Percentiles rank a stretch among this genome's conserved stretches.
These are phyloP conservation scores for Cyclina sinensis DNA, from an alignment of 1,140 invertebrate genomes.

Conservation along the genomic window DNA sequence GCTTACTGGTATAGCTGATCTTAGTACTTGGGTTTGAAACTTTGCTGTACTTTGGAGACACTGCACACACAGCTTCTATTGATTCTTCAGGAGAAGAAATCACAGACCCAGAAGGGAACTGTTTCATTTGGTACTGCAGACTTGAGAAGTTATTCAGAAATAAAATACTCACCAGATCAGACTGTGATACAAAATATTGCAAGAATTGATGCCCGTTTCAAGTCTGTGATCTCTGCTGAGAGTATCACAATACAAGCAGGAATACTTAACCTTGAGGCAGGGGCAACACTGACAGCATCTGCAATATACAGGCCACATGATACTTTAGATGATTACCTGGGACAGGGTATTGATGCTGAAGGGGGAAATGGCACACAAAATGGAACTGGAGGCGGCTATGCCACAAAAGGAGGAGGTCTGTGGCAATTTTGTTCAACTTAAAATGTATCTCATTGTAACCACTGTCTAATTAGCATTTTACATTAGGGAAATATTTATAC, in stretches of 20 bases:
- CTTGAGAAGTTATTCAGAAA: slow-evolving; percentile 73
- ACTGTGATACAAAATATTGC: slow-evolving; percentile 72
- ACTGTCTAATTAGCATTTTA: background rate
- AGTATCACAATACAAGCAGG: slow-evolving; percentile 73
- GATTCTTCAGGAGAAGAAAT: background rate
- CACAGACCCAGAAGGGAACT: slow-evolving; percentile 65
- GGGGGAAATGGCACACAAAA: background rate
- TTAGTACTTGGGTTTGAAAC: slow-evolving; percentile 76
- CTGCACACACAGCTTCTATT: slow-evolving; percentile 75
- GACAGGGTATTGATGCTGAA: slow-evolving; percentile 66
- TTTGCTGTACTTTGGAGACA: slow-evolving; percentile 69
- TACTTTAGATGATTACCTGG: slow-evolving; percentile 70
- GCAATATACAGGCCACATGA: slow-evolving; percentile 74
- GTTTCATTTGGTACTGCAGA: slow-evolving; percentile 77
- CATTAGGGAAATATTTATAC: no score
- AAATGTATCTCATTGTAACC: background rate
- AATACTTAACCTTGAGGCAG: slow-evolving; percentile 77
- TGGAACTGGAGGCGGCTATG: slow-evolving; percentile 34
- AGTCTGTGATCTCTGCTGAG: slow-evolving; percentile 77
- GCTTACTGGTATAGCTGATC: slow-evolving; percentile 74
- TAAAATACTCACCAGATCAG: slow-evolving; percentile 75
- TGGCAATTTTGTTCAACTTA: no score
- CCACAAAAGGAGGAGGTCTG: slow-evolving; percentile 22
- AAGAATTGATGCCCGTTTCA: slow-evolving; percentile 74
- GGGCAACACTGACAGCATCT: slow-evolving; percentile 74